Conservation (phyloP, 35 echinoderm and acorn worm species). For the Acanthaster planci region DNA sequence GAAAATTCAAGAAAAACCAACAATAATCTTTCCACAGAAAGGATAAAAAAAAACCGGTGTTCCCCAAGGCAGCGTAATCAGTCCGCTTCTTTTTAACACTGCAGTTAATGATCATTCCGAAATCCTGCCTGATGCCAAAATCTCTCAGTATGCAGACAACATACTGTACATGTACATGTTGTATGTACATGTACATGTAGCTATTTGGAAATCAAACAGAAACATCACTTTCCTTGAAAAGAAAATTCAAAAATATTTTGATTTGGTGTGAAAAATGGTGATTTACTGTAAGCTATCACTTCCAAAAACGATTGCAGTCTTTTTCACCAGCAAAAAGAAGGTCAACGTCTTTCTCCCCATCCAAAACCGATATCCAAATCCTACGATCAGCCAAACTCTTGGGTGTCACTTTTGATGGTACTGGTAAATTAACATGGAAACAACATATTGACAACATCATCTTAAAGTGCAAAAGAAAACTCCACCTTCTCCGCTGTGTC, state of each 20-base stretch:
- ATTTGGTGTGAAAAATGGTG: constrained; percentile 40
- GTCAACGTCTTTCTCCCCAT: background rate
- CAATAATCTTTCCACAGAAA: background rate
- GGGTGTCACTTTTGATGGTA: constrained; percentile 5
- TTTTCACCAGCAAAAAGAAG: constrained; percentile 6
- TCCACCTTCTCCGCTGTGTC: background rate
- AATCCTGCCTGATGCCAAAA: background rate
- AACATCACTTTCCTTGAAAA: no score
- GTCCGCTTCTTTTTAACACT: constrained; percentile 33
- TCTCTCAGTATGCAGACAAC: constrained; percentile 35
- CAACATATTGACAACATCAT: background rate
- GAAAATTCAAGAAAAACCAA: background rate
- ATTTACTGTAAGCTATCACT: background rate
- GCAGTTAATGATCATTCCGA: background rate
- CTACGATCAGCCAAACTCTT: background rate
- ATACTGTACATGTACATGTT: no score
- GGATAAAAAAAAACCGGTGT: constrained; percentile 7
- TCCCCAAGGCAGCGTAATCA: constrained; percentile 28
- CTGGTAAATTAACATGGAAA: constrained; percentile 2
- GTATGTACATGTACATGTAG: no score
- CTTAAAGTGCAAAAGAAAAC: background rate
- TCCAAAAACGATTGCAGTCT: no score
- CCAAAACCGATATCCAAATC: background rate
- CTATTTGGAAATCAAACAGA: no score
- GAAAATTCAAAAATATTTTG: background rate